Evolutionary conservation across 1,140 invertebrate genomes (phyloP), one percentile per base, ranked within the genome.

Genomic region (Scaptomyza graminum): DNA sequence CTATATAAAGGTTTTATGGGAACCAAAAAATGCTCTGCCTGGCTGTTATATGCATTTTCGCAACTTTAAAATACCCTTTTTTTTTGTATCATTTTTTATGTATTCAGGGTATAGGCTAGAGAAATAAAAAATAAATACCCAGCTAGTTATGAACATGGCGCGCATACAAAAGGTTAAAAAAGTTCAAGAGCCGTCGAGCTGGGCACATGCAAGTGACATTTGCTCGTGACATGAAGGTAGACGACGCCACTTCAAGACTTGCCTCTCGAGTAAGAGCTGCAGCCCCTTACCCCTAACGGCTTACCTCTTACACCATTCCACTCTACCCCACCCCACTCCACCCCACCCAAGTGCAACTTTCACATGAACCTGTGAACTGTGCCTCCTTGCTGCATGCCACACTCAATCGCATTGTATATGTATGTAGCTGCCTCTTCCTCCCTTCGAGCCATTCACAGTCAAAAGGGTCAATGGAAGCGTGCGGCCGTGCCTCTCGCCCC

Each of bases 181-280:
- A 82, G 82, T 87, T 87, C 82, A 87, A 87, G 82, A 88, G 72
- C 57, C 83, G 61, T 68, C 77, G 78, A 83, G 82, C 51, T 72
- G 47, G 66, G 83, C 83, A 54, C 82, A 85, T 82, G 78, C 83
- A 69, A 87, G 82, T 87, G 82, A 87, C 82, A 87, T 87, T 88
- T 88, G 83, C 83, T 87, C 82, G 82, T 88, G 82, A 87, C 79
- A 82, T 88, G 74, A 71, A 77, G 78, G 82, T 77, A 84, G 79
- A 82, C 79, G 79, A 57, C 49, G 52, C 78, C 82, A 87, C 82
- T 87, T 75, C 28, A 87, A 88, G 82, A 82, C 61, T 22, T 59
- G 63, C 43, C 74, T 61, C 37, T 61, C 31, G 46, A 46, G 44
- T 16, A 37, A 13, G 13, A 31, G 16, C 37, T 8, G 7, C 8